A percentile compares a stretch with the other conserved stretches of the same genome.
phyloP scores from a whole-genome alignment of 2,888 invertebrate species.

The Matsumyia berberina region DNA sequence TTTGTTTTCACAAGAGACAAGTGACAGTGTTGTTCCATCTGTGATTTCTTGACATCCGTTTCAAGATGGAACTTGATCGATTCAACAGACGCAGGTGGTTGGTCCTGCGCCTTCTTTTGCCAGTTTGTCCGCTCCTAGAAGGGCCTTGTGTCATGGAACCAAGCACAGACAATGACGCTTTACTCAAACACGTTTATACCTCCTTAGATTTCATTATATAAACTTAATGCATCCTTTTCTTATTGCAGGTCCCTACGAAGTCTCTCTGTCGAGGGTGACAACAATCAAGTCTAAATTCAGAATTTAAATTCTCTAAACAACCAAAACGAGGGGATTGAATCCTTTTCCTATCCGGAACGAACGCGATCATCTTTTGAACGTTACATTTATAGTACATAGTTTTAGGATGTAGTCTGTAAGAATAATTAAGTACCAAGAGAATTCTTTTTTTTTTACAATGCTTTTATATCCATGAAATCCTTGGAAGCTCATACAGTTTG shows the following conservation, averaged over 20 bases:
- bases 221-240: no score
- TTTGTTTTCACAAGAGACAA: no score
- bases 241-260: constrained; percentile 83
- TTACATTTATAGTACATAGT: constrained; percentile 24
- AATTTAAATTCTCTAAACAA: constrained; percentile 51
- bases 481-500: constrained; percentile 79
- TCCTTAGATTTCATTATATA: no score
- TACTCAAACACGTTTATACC: no score
- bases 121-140: no score
- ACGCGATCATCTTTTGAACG: constrained; percentile 43
- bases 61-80: no score
- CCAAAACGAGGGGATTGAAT: constrained; percentile 1
- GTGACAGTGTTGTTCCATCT: no score
- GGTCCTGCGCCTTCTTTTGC: no score
- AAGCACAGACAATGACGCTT: no score
- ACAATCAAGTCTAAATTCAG: constrained; percentile 65
- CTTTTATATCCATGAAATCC: constrained; percentile 25
- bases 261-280: constrained; percentile 82
- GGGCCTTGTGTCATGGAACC: no score
- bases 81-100: no score
- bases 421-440: constrained; percentile 23
- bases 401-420: constrained; percentile 36
- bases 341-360: constrained; percentile 29
- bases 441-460: background rate
- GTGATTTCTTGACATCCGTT: no score